Percentiles rank a stretch among this genome's conserved stretches.
Evolutionary conservation across 2,113 vertebrate genomes (phyloP).

Genomic region (Ptilonorhynchus violaceus): DNA sequence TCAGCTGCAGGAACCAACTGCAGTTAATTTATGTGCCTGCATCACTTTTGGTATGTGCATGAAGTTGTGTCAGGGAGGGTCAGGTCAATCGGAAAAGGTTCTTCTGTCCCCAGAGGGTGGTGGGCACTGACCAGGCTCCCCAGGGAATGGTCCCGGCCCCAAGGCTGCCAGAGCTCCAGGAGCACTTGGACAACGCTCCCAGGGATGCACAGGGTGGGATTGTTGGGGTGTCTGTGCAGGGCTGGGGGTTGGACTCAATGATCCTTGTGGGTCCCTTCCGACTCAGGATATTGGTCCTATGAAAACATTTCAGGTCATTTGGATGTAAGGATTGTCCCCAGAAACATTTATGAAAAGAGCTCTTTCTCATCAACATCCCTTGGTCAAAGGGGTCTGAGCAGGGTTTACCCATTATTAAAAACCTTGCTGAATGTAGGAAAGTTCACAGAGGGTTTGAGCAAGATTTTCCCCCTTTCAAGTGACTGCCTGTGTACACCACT

Average conservation of each 20-base stretch:
- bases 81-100: background rate
- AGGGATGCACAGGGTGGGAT: background rate
- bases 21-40: background rate
- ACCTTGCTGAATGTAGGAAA: slow-evolving; percentile 31
- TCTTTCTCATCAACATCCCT: background rate
- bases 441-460: slow-evolving; percentile 75
- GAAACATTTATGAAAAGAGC: background rate
- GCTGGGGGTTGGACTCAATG: accelerated
- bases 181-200: accelerated
- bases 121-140: background rate
- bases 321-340: background rate
- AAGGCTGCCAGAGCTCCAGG: background rate
- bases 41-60: background rate
- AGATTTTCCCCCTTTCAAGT: slow-evolving; percentile 83
- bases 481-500: slow-evolving; percentile 92
- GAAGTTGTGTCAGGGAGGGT: background rate
- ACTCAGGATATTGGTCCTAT: accelerated
- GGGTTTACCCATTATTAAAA: background rate
- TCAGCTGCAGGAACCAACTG: background rate
- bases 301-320: background rate
- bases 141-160: background rate
- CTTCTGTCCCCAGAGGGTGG: background rate
- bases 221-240: background rate
- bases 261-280: background rate
- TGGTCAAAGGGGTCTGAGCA: background rate